phyloP scores from a whole-genome alignment of 2,888 invertebrate genomes.

The Penaeus monodon region DNA sequence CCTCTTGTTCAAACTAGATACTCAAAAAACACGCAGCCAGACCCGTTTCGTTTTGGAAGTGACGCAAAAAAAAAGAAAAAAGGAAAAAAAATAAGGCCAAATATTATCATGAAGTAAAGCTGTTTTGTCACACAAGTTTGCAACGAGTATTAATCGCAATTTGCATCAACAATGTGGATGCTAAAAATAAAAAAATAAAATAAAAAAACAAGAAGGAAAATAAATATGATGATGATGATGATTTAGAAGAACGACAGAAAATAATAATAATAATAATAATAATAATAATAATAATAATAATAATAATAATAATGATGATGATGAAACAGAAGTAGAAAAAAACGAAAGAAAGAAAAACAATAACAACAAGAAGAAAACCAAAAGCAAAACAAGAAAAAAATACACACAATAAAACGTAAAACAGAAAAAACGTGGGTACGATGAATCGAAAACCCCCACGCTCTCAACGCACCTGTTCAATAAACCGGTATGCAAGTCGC shows the following conservation, averaged over 20 bases:
- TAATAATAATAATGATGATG: not conserved
- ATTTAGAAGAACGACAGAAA: not conserved
- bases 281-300: not conserved
- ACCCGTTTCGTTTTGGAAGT: too few relatives aligned
- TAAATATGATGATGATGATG: not conserved
- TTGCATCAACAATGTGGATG: not conserved
- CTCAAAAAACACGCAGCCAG: too few relatives aligned
- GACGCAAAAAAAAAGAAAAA: not conserved
- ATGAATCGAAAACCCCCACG: too few relatives aligned
- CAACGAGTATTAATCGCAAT: too few relatives aligned
- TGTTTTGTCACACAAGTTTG: too few relatives aligned
- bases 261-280: not conserved
- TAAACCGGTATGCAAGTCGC: too few relatives aligned
- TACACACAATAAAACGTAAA: too few relatives aligned
- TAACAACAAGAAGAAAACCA: not conserved
- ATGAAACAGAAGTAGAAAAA: not conserved
- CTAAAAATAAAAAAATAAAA: not conserved
- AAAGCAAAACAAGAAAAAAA: too few relatives aligned
- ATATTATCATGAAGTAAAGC: too few relatives aligned
- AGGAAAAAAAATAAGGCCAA: not conserved
- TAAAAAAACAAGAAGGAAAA: not conserved
- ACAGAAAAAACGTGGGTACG: too few relatives aligned
- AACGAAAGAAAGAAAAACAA: not conserved
- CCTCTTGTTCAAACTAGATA: too few relatives aligned
- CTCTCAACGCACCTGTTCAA: too few relatives aligned